Evolutionary conservation across 2,888 invertebrate species (phyloP).

Genomic region (Catocala fraxini): DNA sequence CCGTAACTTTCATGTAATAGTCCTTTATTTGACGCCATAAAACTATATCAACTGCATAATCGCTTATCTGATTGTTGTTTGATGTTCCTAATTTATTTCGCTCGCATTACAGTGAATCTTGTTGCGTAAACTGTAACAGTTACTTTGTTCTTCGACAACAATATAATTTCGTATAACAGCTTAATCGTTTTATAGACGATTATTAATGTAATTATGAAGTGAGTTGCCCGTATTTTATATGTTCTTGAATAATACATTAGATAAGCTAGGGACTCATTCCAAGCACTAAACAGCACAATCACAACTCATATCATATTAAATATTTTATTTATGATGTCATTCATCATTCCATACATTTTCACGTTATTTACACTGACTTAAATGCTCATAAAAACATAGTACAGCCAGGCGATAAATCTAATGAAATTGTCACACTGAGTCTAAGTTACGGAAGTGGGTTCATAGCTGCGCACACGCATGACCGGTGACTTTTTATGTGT

Average conservation of each 20-base stretch:
- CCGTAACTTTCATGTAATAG: conserved; percentile 64
- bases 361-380: conserved; percentile 24
- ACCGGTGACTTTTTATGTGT: conserved; percentile 71
- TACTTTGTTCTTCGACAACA: no score
- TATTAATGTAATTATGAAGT: no score
- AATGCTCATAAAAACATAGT: conserved; percentile 39
- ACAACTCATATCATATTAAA: conserved; percentile 9
- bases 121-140: not conserved
- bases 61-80: conserved; percentile 57
- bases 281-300: not conserved
- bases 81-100: conserved; percentile 33
- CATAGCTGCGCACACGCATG: conserved; percentile 51
- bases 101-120: not conserved
- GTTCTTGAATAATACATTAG: not conserved
- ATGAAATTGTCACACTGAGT: conserved; percentile 20
- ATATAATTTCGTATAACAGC: no score
- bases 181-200: no score
- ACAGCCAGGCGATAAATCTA: conserved; percentile 30
- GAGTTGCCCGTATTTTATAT: not conserved
- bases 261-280: not conserved
- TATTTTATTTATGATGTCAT: conserved; percentile 30
- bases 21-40: conserved; percentile 71
- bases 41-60: conserved; percentile 65
- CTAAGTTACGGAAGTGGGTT: conserved; percentile 51
- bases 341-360: conserved; percentile 28